phyloP scores from a whole-genome alignment of 2,888 invertebrate species.

The Drosophila kuntzei region DNA sequence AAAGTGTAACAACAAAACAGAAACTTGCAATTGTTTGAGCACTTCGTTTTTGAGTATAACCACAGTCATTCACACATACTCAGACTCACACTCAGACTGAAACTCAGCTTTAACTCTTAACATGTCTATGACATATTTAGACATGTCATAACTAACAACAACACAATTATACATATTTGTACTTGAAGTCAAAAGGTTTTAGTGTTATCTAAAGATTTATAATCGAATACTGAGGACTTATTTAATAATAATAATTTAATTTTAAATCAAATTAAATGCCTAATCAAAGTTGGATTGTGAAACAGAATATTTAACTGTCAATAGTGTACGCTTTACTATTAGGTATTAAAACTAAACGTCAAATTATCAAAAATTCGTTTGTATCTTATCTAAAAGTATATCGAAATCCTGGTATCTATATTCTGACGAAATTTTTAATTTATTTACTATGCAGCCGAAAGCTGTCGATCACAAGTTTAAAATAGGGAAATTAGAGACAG shows the following conservation, averaged over 20 bases:
- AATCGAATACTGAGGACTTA: background rate
- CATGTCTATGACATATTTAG: slow-evolving; percentile 33
- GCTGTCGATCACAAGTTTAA: background rate
- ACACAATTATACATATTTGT: slow-evolving; percentile 18
- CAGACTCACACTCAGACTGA: background rate
- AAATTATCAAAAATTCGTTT: background rate
- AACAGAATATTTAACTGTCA: too few relatives aligned
- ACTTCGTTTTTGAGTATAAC: slow-evolving; percentile 7
- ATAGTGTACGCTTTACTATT: background rate
- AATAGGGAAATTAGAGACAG: background rate
- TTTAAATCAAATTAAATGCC: background rate
- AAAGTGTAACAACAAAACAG: slow-evolving; percentile 57
- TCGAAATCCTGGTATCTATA: background rate
- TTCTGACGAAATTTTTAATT: background rate
- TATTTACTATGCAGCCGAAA: background rate
- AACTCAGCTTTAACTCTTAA: slow-evolving; percentile 18
- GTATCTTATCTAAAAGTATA: slow-evolving; percentile 20
- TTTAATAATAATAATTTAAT: background rate
- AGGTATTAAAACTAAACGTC: background rate
- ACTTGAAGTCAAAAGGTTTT: slow-evolving; percentile 18
- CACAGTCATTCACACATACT: slow-evolving; percentile 24
- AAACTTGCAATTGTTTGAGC: slow-evolving; percentile 53
- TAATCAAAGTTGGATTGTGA: too few relatives aligned
- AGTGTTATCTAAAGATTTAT: slow-evolving; percentile 20
- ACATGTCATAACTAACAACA: slow-evolving; percentile 56